Evolutionary conservation across 1,140 invertebrate genomes (phyloP).

Genomic region (Stegodyphus mimosarum): DNA sequence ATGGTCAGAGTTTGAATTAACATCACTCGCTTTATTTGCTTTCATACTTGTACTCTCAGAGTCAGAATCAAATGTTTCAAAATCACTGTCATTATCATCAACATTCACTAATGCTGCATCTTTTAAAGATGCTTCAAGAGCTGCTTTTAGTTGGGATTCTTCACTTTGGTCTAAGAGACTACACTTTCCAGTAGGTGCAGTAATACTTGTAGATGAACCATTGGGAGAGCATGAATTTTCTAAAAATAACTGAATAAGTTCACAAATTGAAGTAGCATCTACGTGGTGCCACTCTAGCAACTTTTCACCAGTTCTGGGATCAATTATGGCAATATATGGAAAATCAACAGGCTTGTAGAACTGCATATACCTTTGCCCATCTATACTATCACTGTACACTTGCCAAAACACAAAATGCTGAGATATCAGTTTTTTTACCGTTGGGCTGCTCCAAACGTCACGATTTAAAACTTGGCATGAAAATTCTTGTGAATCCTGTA

Average conservation of each 20-base stretch:
- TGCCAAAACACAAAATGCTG: slow-evolving; percentile 85
- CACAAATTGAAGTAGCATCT: slow-evolving; percentile 71
- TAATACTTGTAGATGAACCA: slow-evolving; percentile 36
- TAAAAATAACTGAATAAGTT: slow-evolving; percentile 68
- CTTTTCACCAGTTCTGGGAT: slow-evolving; percentile 80
- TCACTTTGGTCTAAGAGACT: slow-evolving; percentile 70
- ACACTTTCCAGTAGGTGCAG: background rate
- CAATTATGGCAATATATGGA: slow-evolving; percentile 80
- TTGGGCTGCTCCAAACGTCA: slow-evolving; percentile 80
- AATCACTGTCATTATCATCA: slow-evolving; percentile 65
- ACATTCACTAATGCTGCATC: slow-evolving; percentile 47
- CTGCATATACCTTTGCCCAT: slow-evolving; percentile 77
- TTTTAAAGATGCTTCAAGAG: slow-evolving; percentile 69
- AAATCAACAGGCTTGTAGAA: slow-evolving; percentile 78
- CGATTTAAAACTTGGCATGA: slow-evolving; percentile 80
- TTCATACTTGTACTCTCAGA: background rate
- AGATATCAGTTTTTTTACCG: slow-evolving; percentile 76
- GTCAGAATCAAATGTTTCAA: slow-evolving; percentile 69
- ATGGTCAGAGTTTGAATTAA: slow-evolving; percentile 12
- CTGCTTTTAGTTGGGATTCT: slow-evolving; percentile 70
- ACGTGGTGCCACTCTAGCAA: slow-evolving; percentile 72
- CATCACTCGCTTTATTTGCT: background rate
- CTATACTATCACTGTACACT: slow-evolving; percentile 77
- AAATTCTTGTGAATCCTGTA: slow-evolving; percentile 82
- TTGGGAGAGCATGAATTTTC: slow-evolving; percentile 65